Conservation (phyloP, 2,113 vertebrate genomes). For the Cichladusa arquata region DNA sequence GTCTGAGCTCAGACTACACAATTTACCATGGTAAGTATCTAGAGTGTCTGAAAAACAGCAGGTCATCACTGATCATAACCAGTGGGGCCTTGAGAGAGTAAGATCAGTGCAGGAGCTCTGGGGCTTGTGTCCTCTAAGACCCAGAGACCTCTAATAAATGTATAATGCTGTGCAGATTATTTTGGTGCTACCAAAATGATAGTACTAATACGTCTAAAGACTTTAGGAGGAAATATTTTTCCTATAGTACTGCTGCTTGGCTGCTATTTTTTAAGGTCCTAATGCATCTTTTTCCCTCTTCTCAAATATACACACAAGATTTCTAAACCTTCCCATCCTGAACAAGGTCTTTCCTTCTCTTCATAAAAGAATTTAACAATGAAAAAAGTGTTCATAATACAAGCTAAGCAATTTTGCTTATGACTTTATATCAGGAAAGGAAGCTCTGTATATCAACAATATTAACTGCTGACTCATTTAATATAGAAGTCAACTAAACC, state of each 20-base stretch:
- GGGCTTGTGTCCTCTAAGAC: not conserved
- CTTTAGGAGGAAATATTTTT: not conserved
- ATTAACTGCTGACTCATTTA: not conserved
- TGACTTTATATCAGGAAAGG: not conserved
- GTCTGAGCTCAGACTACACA: not conserved
- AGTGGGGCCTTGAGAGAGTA: not conserved
- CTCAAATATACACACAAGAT: not conserved
- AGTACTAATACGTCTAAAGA: not conserved
- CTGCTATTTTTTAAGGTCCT: not conserved
- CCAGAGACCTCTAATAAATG: not conserved
- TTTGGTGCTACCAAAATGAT: not conserved
- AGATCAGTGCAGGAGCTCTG: rapidly evolving
- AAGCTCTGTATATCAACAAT: not conserved
- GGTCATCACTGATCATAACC: not conserved
- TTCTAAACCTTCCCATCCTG: not conserved
- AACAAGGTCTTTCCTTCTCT: not conserved
- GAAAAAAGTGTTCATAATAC: not conserved
- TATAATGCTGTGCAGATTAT: not conserved
- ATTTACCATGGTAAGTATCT: not conserved
- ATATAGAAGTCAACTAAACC: not conserved
- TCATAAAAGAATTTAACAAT: not conserved
- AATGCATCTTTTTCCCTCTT: not conserved
- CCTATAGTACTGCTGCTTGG: not conserved
- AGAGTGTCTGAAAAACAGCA: not conserved
- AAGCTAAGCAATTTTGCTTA: not conserved